Evolutionary conservation across 2,113 vertebrate species (phyloP).

Genomic region (Ammodytes dubius): DNA sequence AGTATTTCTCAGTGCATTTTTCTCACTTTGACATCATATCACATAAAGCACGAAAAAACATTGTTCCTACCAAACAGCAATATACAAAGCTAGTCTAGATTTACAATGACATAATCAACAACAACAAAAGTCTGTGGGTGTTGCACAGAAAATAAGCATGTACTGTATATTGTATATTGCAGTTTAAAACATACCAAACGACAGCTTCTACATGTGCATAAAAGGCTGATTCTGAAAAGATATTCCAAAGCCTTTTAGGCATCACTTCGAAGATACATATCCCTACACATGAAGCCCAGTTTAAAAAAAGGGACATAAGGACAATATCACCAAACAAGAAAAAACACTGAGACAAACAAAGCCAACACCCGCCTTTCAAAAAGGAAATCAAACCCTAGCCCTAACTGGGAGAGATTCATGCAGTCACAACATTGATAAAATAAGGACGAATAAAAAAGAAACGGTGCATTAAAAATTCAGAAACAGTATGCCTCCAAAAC

Average conservation of each 20-base stretch:
- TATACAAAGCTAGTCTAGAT: constrained; percentile 72
- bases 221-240: constrained; percentile 54
- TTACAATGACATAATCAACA: constrained; percentile 48
- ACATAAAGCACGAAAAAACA: constrained; percentile 73
- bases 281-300: constrained; percentile 46
- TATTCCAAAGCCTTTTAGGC: constrained; percentile 59
- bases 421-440: constrained; percentile 53
- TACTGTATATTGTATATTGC: constrained; percentile 61
- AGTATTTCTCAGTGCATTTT: constrained; percentile 73
- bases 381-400: constrained; percentile 17
- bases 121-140: constrained; percentile 36
- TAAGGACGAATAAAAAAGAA: neutral
- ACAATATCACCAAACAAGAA: constrained; percentile 58
- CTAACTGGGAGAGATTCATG: constrained; percentile 48
- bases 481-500: constrained; percentile 34
- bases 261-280: constrained; percentile 54
- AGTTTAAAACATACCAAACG: constrained; percentile 64
- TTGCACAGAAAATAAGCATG: constrained; percentile 65
- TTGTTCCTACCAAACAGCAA: constrained; percentile 64
- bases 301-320: constrained; percentile 54
- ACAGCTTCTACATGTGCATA: constrained; percentile 68
- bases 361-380: constrained; percentile 16
- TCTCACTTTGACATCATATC: constrained; percentile 78
- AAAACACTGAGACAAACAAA: constrained; percentile 53
- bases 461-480: constrained; percentile 28